Evolutionary conservation across 2,113 vertebrate species (phyloP).

Genomic region (Mixornis gularis): DNA sequence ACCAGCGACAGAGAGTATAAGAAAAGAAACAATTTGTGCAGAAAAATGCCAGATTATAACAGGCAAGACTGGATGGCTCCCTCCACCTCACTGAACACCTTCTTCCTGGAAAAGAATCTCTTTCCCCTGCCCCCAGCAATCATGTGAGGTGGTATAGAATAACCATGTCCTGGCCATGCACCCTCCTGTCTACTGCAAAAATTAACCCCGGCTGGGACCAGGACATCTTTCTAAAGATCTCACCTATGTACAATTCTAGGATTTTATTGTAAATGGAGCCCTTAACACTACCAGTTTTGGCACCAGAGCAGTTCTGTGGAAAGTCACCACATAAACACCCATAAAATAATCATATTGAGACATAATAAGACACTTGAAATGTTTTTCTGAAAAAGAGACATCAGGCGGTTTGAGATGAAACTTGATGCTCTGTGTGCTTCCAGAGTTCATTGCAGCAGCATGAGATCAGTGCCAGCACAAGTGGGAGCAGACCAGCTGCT

Average conservation of each 20-base stretch:
- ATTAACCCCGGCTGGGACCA: not conserved
- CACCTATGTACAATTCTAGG: not conserved
- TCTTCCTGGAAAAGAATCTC: not conserved
- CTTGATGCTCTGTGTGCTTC: not conserved
- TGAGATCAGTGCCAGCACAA: not conserved
- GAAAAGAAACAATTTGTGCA: rapidly evolving
- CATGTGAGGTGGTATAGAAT: not conserved
- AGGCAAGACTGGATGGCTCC: not conserved
- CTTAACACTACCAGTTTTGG: not conserved
- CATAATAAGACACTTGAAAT: not conserved
- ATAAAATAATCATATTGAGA: not conserved
- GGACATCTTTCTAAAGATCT: not conserved
- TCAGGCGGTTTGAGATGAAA: not conserved
- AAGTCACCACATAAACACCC: not conserved
- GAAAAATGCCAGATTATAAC: not conserved
- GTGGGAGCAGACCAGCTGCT: not conserved
- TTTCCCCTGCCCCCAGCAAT: not conserved
- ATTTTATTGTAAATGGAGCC: not conserved
- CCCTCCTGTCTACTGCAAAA: not conserved
- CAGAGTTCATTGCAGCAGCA: not conserved
- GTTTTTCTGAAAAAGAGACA: not conserved
- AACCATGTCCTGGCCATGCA: too few relatives aligned
- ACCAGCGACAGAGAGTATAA: not conserved
- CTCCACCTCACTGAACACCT: not conserved
- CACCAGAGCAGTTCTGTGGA: not conserved